Evolutionary conservation across 37 sponge, comb jelly and placozoan genomes (phyloP).

Genomic region (Cladorhizidae sp.): DNA sequence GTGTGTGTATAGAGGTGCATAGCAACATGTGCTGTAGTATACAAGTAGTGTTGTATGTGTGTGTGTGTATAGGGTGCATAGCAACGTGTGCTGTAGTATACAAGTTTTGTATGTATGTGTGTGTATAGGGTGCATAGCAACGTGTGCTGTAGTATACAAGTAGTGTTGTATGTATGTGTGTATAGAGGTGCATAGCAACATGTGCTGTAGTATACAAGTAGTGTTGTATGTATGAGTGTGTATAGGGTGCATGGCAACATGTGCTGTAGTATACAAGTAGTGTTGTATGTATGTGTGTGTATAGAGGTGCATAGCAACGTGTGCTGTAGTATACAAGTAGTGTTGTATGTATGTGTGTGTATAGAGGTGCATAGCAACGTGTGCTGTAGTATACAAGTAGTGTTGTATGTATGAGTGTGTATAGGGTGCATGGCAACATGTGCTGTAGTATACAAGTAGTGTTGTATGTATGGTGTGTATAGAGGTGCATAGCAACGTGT

Average conservation of each 20-base stretch:
- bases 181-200: background rate
- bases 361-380: background rate
- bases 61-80: background rate
- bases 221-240: background rate
- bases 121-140: too few species aligned
- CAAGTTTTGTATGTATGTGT: background rate
- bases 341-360: too few species aligned
- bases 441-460: too few species aligned
- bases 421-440: too few species aligned
- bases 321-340: too few species aligned
- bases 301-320: too few species aligned
- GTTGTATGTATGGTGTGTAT: background rate
- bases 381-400: background rate
- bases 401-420: background rate
- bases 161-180: too few species aligned
- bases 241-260: too few species aligned
- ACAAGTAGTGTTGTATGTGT: background rate
- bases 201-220: background rate
- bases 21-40: background rate
- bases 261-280: too few species aligned
- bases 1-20: background rate
- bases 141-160: too few species aligned
- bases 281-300: background rate
- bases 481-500: too few species aligned
- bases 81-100: too few species aligned